These are phyloP conservation scores for Embidobia sp. DNA, from an alignment of 2,888 invertebrate species.

Conservation along the genomic window DNA sequence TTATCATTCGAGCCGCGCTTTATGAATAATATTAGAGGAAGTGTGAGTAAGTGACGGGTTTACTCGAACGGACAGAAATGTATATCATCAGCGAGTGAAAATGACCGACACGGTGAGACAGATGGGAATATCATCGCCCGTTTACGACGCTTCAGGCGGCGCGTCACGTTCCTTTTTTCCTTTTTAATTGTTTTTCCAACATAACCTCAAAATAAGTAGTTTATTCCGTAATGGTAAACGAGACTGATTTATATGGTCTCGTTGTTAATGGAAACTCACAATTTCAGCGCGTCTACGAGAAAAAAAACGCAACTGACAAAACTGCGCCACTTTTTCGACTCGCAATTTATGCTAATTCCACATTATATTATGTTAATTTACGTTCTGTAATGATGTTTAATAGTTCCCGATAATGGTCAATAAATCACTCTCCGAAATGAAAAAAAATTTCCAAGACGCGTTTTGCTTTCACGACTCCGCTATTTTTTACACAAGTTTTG, in stretches of 20 bases:
- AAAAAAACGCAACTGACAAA: no score
- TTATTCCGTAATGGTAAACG: constrained; percentile 20
- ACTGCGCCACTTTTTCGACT: no score
- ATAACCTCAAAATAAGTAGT: constrained; percentile 43
- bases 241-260: constrained; percentile 11
- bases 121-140: constrained; percentile 47
- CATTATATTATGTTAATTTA: no score
- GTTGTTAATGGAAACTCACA: no score
- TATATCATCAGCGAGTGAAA: constrained; percentile 56
- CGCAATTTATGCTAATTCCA: no score
- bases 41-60: constrained; percentile 54
- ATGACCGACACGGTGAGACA: constrained; percentile 48
- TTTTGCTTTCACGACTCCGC: no score
- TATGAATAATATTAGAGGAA: constrained; percentile 55
- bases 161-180: background rate
- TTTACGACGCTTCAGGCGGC: constrained; percentile 36
- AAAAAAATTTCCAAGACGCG: no score
- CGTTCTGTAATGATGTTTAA: no score
- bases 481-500: no score
- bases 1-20: constrained; percentile 28
- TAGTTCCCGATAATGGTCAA: no score
- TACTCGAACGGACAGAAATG: constrained; percentile 60
- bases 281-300: background rate
- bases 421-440: no score
- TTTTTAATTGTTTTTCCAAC: constrained; percentile 8